These are phyloP conservation scores for Serilophus lunatus DNA, from an alignment of 2,113 vertebrate genomes.

Conservation along the genomic window DNA sequence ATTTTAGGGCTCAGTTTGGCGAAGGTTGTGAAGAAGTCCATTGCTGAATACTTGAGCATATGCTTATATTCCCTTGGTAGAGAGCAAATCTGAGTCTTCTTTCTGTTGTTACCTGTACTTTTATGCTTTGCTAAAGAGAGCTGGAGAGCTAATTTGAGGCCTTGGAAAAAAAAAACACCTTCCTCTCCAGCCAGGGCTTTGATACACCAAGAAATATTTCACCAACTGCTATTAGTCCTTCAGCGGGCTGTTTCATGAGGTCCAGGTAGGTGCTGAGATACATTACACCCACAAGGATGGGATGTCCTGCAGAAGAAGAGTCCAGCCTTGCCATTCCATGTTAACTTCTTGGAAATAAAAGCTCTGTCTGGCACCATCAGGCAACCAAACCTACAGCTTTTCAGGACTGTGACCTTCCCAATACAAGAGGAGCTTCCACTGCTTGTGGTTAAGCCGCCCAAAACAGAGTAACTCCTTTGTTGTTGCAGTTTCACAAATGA, in stretches of 20 bases:
- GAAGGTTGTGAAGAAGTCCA: background rate
- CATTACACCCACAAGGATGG: too few species aligned
- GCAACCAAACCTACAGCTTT: background rate
- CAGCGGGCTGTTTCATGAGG: background rate
- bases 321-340: background rate
- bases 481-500: background rate
- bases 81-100: background rate
- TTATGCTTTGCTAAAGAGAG: background rate
- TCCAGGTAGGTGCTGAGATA: background rate
- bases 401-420: background rate
- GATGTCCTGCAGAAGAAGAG: background rate
- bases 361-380: background rate
- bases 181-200: background rate
- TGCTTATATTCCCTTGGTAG: background rate
- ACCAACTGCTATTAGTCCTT: background rate
- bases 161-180: background rate
- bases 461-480: background rate
- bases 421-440: background rate
- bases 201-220: background rate
- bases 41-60: background rate
- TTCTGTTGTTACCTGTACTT: background rate
- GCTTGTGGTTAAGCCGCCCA: background rate
- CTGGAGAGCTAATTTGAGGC: background rate
- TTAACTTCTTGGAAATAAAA: background rate
- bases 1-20: background rate